Conservation (phyloP, 1,140 invertebrate species). For the Onthophagus taurus region DNA sequence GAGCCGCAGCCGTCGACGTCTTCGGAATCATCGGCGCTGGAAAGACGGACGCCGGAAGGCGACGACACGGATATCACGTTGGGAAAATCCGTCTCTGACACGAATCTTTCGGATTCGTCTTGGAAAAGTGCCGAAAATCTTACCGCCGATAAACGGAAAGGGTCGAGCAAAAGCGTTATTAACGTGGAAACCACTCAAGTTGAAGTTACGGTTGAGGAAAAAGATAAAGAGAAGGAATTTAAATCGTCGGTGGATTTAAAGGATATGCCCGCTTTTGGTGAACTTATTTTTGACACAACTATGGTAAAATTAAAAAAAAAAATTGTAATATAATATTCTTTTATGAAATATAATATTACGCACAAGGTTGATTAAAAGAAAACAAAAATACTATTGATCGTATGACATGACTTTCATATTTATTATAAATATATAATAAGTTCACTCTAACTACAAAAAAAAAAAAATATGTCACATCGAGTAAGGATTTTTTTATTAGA, state of each 20-base stretch:
- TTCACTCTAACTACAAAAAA: too few relatives aligned
- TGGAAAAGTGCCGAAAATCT: constrained; percentile 28
- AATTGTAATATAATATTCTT: neutral
- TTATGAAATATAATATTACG: too few relatives aligned
- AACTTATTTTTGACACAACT: constrained; percentile 39
- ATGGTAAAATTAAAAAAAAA: constrained; percentile 6
- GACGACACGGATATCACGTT: constrained; percentile 24
- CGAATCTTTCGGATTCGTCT: constrained; percentile 26
- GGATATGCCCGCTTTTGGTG: constrained; percentile 43
- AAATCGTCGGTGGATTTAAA: constrained; percentile 31
- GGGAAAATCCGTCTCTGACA: constrained; percentile 28
- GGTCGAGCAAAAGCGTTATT: constrained; percentile 17
- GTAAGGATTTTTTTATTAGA: too few relatives aligned
- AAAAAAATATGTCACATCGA: too few relatives aligned
- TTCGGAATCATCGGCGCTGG: constrained; percentile 12
- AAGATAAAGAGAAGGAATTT: constrained; percentile 17
- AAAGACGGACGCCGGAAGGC: constrained; percentile 25
- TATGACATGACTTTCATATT: too few relatives aligned
- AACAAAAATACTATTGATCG: too few relatives aligned
- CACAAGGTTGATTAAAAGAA: too few relatives aligned
- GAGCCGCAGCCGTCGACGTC: constrained; percentile 16
- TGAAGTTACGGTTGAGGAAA: constrained; percentile 1
- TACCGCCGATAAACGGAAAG: constrained; percentile 12
- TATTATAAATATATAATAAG: too few relatives aligned
- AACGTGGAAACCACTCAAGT: constrained; percentile 20